These are phyloP conservation scores for Matsumurasca onukii DNA, from an alignment of 1,140 invertebrate species.

Conservation along the genomic window DNA sequence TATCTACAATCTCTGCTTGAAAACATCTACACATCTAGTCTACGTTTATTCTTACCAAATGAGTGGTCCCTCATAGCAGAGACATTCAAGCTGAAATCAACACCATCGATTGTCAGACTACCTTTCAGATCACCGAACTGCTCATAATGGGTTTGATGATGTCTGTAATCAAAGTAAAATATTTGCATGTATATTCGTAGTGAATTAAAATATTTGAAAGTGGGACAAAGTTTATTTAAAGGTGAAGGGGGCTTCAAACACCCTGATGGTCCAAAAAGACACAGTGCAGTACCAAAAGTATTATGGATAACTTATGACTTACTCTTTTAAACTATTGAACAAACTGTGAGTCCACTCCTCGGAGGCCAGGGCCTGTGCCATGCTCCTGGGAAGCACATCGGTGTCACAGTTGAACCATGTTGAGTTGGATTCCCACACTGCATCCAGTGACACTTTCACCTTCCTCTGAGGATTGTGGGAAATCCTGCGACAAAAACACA, in stretches of 20 bases:
- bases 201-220: no score
- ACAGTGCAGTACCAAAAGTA: no score
- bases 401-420: slow-evolving; percentile 12
- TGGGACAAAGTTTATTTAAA: no score
- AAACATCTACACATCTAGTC: no score
- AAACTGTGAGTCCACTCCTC: background rate
- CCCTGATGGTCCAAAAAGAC: no score
- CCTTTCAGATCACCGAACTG: slow-evolving; percentile 62
- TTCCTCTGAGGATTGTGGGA: slow-evolving; percentile 12
- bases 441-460: background rate
- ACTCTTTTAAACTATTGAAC: slow-evolving; percentile 5
- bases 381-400: background rate
- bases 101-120: slow-evolving; percentile 53
- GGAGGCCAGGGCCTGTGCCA: background rate
- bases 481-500: background rate
- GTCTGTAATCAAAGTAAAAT: slow-evolving; percentile 48
- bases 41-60: slow-evolving; percentile 56
- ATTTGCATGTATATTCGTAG: background rate
- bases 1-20: no score
- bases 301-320: no score
- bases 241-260: no score
- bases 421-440: background rate
- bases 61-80: slow-evolving; percentile 61
- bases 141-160: slow-evolving; percentile 74
- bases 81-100: slow-evolving; percentile 50